Evolutionary conservation across 1,140 invertebrate species (phyloP).

Genomic region (Leptopilina clavipes): DNA sequence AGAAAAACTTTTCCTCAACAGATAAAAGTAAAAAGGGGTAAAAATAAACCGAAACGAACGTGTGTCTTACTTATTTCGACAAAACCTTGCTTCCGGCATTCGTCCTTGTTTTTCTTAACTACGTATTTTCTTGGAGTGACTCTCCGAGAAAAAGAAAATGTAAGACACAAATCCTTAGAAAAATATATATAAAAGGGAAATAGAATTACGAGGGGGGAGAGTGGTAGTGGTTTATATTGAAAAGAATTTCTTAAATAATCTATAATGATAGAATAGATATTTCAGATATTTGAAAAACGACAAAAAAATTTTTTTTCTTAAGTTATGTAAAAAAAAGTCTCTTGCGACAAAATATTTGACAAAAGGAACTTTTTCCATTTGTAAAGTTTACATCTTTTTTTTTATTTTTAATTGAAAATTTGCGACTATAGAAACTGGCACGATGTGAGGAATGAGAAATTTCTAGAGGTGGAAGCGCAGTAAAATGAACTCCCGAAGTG

Average conservation of each 20-base stretch:
- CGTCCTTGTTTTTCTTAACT: slow-evolving; percentile 15
- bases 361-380: neutral
- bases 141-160: neutral
- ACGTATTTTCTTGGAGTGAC: slow-evolving; percentile 9
- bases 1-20: neutral
- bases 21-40: neutral
- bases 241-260: neutral
- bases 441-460: neutral
- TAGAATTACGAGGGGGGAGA: neutral
- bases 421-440: neutral
- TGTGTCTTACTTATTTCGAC: slow-evolving; percentile 21
- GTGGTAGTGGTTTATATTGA: neutral
- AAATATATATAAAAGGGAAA: neutral
- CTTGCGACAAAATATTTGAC: too few relatives aligned
- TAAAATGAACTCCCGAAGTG: slow-evolving; percentile 31
- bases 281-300: too few relatives aligned
- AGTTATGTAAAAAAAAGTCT: too few relatives aligned
- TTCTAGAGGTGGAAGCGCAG: neutral
- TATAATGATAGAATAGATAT: too few relatives aligned
- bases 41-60: slow-evolving; percentile 14
- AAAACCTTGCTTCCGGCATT: slow-evolving; percentile 26
- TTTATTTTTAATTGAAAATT: slow-evolving; percentile 17
- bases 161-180: neutral
- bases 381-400: neutral
- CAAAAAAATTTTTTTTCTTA: too few relatives aligned